These are phyloP conservation scores for Parnassius apollo DNA, from an alignment of 2,888 invertebrate species.

Conservation along the genomic window DNA sequence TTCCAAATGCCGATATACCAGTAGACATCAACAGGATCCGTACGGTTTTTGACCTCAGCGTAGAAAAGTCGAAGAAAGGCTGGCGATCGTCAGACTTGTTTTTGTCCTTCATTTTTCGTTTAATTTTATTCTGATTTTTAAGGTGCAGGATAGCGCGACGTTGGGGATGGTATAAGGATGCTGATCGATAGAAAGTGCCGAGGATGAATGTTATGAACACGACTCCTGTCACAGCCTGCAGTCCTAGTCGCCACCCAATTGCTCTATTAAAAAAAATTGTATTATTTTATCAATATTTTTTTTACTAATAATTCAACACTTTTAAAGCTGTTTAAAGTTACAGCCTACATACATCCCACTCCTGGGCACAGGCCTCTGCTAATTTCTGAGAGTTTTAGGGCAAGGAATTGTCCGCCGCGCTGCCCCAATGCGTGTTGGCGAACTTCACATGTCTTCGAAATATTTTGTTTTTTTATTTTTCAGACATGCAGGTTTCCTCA, in stretches of 20 bases:
- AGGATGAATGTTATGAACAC: constrained; percentile 91
- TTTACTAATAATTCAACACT: no score
- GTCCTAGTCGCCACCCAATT: constrained; percentile 90
- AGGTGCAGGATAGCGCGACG: constrained; percentile 92
- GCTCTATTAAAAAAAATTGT: constrained; percentile 74
- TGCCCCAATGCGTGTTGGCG: no score
- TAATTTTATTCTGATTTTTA: constrained; percentile 88
- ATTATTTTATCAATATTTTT: constrained; percentile 8
- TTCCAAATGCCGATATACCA: constrained; percentile 90
- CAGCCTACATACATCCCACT: no score
- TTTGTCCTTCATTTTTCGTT: constrained; percentile 90
- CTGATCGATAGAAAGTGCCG: constrained; percentile 93
- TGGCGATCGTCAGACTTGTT: constrained; percentile 88
- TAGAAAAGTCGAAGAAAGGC: constrained; percentile 93
- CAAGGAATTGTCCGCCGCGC: no score
- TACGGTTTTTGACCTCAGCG: constrained; percentile 91
- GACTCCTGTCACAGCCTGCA: constrained; percentile 92
- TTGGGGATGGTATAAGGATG: constrained; percentile 93
- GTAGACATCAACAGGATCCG: constrained; percentile 90
- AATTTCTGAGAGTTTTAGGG: no score
- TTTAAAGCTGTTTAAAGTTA: no score
- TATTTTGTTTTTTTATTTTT: no score
- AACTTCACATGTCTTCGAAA: no score
- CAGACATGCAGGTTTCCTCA: no score
- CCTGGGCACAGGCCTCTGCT: no score